These are phyloP conservation scores for Anastatus disparis DNA, from an alignment of 1,140 invertebrate species.

Conservation along the genomic window DNA sequence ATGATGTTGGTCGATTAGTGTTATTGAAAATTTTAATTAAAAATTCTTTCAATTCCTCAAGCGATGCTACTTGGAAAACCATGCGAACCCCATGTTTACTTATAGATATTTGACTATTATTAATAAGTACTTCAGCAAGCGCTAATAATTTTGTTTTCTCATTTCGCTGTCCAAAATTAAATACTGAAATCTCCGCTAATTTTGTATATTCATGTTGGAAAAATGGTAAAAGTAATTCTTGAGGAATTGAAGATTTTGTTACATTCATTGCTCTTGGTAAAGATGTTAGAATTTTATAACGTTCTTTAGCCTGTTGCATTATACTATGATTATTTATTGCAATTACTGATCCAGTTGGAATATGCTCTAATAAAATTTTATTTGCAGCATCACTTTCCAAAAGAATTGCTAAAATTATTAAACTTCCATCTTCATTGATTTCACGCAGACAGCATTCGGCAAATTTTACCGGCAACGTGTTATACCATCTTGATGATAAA, in stretches of 20 bases:
- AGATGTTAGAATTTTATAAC: not conserved
- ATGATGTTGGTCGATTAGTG: not conserved
- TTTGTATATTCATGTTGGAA: not conserved
- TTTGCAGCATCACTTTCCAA: not conserved
- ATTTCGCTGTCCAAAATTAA: not conserved
- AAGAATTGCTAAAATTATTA: slow-evolving; percentile 14
- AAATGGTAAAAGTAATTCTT: not conserved
- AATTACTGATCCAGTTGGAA: not conserved
- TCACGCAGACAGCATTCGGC: slow-evolving; percentile 2
- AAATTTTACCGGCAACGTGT: slow-evolving; percentile 53
- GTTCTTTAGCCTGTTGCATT: not conserved
- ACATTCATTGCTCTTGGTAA: slow-evolving; percentile 5
- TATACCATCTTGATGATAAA: slow-evolving; percentile 46
- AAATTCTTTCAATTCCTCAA: not conserved
- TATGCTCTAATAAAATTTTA: not conserved
- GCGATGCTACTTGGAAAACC: not conserved
- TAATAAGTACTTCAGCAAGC: not conserved
- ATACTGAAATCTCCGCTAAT: not conserved
- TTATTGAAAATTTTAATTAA: not conserved
- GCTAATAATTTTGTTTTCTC: not conserved
- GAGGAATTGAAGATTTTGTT: not conserved
- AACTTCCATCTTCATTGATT: not conserved
- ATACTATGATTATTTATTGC: not conserved
- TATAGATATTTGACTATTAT: not conserved
- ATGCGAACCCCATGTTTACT: not conserved